Evolutionary conservation across 2,797 vertebrate genomes (phyloP), one percentile per base, ranked within the genome.

Genomic region (Benthosema pterotum): DNA sequence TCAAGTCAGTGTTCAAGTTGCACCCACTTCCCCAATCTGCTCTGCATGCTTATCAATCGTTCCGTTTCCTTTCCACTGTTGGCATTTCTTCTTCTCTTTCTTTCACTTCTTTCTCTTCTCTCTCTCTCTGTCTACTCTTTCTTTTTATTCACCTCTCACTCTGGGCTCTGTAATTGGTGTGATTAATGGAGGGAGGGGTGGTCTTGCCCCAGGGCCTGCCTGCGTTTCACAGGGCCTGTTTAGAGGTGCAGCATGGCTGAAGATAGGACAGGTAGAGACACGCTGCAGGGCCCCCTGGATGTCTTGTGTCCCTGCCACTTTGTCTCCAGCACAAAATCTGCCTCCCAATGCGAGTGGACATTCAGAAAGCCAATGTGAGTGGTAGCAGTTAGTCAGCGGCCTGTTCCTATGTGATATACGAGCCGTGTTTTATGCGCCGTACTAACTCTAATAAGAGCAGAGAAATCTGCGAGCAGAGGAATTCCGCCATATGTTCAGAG

Each of bases 131-230:
- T 11, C 47, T 55, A 64, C 53, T 53, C 11, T 51, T 22, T 64
- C 25, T 63, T 69, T 87, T 45, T 82, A n/a, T 61, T 38, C 32
- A 9, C 32, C 19, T 22, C n/a, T 25, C 65, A 82, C 66, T 82
- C 73, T 57, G 51, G 63, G 77, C 85, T 89, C 87, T 89, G 89
- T 91, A 85, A 91, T 87, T 85, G 86, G 75, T 88, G 89, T 89
- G 91, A 90, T 90, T 87, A 89, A 88, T 89, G 83, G 79, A 75
- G 79, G 88, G 82, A 80, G 82, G 79, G 87, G 84, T 88, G 86
- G 80, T 88, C 83, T 82, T 66, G 86, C 89, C 88, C 54, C 61
- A 57, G 85, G 88, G 86, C 81, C 73, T 85, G 86, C 81, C 73
- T 85, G 82, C 85, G 83, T 88, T 82, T 84, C 77, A 77, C 74